Percentiles rank a stretch among this genome's conserved stretches.
Conservation (phyloP, 2,797 vertebrate genomes). For the Anguilla anguilla region DNA sequence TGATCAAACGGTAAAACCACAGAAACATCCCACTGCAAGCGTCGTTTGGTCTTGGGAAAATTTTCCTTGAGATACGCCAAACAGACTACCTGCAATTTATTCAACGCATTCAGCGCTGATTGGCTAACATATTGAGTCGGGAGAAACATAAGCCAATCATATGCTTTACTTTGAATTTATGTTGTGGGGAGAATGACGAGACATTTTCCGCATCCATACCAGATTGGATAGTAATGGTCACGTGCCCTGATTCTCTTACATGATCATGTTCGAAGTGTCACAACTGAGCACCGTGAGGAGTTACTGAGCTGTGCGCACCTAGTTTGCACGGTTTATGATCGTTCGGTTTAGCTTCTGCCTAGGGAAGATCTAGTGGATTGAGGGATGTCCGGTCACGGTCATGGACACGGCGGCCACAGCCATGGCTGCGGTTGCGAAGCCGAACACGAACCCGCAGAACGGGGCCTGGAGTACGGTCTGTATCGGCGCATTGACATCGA, state of each 20-base stretch:
- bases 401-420: slow-evolving; percentile 73
- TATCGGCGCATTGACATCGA: slow-evolving; percentile 86
- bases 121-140: background rate
- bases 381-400: slow-evolving; percentile 73
- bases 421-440: slow-evolving; percentile 73
- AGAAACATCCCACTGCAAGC: background rate
- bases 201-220: background rate
- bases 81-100: background rate
- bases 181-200: background rate
- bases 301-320: slow-evolving; percentile 27
- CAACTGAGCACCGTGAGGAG: background rate
- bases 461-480: slow-evolving; percentile 85
- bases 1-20: background rate
- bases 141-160: background rate
- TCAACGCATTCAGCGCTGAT: background rate
- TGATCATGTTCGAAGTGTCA: background rate
- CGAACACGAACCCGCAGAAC: slow-evolving; percentile 84
- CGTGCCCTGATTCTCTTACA: slow-evolving; percentile 7
- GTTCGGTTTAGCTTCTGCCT: slow-evolving; percentile 4
- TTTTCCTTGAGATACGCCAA: background rate
- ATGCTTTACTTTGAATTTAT: background rate
- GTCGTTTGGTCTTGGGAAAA: background rate
- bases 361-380: background rate
- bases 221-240: slow-evolving; percentile 28
- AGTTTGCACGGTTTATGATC: slow-evolving; percentile 28